Base-by-base conservation (phyloP, 2,113 vertebrate genomes). In the Phaetusa simplex region DNA sequence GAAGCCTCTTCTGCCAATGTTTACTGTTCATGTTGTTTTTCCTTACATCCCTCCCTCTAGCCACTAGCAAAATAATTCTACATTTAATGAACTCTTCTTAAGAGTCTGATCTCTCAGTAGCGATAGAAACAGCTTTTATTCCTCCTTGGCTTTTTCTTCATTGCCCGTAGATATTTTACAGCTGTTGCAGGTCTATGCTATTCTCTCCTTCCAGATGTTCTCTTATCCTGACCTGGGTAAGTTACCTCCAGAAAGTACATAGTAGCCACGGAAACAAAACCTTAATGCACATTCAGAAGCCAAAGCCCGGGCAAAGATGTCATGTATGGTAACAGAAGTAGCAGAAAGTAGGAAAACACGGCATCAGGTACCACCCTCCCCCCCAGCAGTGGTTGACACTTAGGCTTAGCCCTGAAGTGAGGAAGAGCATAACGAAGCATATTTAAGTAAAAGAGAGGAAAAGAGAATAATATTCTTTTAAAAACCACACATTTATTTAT, bases 401-500 rank as follows among this genome's bases (percentile, higher is more conserved):
- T 58, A 65, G 38, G 45, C 77, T 86, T 82, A 94, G 82, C 29
- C 62, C 69, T 79, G 71, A 90, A 82, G 81, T 89, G 88, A 96
- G 86, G 65, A 50, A 96, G 66, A 95, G 70, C 34, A 82, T 79
- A 96, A 94, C 24, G 42, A 94, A 90, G 86, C 2, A 9, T 94
- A 83, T 79, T 93, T 72, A 87, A 96, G 94, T 82, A 95, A 96
- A 96, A 96, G 91, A 97, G 96, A 97, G 97, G 72, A 97, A 97
- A 95, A 82, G 89, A 97, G 94, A 96, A 95, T 82, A 91, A 88
- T 89, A 80, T 95, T 96, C 89, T 96, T 97, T 96, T 94, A 95
- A 96, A 97, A 96, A 82, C 52, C 90, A 94, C 34, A 94, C 4
- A 96, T 93, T 93, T 96, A 95, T 96, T 96, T 97, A 95, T 95